These are phyloP conservation scores for Rhagonycha lutea DNA, from an alignment of 2,888 invertebrate genomes.

Conservation along the genomic window DNA sequence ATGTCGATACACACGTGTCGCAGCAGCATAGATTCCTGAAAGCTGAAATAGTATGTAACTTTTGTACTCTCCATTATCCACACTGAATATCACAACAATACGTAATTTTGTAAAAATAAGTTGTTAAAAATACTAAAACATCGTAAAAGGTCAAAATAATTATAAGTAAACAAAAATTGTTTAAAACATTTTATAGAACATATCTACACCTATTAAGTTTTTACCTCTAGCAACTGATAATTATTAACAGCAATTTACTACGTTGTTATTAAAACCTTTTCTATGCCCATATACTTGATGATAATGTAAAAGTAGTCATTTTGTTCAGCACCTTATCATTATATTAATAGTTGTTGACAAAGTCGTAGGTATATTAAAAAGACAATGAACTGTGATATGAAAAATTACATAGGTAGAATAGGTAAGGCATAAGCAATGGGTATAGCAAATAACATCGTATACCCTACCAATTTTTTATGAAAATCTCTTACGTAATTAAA, in stretches of 20 bases:
- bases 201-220: not conserved
- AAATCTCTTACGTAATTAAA: not conserved
- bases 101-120: not conserved
- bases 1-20: slow-evolving; percentile 24
- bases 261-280: not conserved
- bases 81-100: not conserved
- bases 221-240: not conserved
- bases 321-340: slow-evolving; percentile 32
- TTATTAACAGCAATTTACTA: not conserved
- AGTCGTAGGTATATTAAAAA: slow-evolving; percentile 17
- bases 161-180: not conserved
- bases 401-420: not conserved
- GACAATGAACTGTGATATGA: slow-evolving; percentile 3
- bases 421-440: not conserved
- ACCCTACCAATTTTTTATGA: not conserved
- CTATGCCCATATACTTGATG: not conserved
- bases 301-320: slow-evolving; percentile 22
- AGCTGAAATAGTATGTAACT: not conserved
- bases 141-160: not conserved
- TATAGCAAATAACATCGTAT: not conserved
- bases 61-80: not conserved
- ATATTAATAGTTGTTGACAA: slow-evolving; percentile 38
- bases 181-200: not conserved
- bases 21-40: not conserved
- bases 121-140: not conserved